Evolutionary conservation across 2,888 invertebrate species (phyloP), one percentile per base, ranked within the genome.

Genomic region (Noctua janthina): DNA sequence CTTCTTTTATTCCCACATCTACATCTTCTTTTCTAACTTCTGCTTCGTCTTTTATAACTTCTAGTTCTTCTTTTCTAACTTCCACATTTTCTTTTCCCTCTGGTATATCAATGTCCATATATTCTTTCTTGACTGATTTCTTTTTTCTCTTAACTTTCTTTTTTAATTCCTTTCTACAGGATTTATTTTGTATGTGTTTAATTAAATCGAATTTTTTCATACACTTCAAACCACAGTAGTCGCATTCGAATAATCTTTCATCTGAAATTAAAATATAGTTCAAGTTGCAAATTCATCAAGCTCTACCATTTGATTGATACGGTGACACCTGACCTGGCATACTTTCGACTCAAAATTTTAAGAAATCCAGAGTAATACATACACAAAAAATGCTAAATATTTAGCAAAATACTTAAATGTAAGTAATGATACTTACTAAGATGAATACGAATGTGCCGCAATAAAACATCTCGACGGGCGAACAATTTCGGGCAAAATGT

Each of bases 161-260:
- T 29, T 66, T 66, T 43, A 64, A n/a, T 17, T 68, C 46, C n/a
- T 23, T 81, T 20, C 71, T 87, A 74, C 15, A 89, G 66, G 82
- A 94, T 23, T 51, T 51, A 83, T 87, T 8, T 85, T 78, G 0
- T 39, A 91, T 83, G 79, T 95, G 96, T 0, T 66, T 59, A 39
- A 84, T 87, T 62, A 96, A 76, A 49, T 89, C 81, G 20, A 67
- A 49, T 46, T 86, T 91, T 8, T 79, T 86, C 11, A 86, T 59
- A 81, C 92, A 95, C 39, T 86, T 90, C 13, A 43, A 73, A 2
- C 89, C 72, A 70, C 96, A 96, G 59, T 90, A 85, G 29, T 92
- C 87, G 66, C 96, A 96, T 68, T 89, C 39, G 77, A 84, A 93
- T 5, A 87, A 89, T 67, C 84, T 92, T 74, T 92, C 91, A 72